Conservation (phyloP, 2,797 vertebrate species). For the Neolamprologus multifasciatus region DNA sequence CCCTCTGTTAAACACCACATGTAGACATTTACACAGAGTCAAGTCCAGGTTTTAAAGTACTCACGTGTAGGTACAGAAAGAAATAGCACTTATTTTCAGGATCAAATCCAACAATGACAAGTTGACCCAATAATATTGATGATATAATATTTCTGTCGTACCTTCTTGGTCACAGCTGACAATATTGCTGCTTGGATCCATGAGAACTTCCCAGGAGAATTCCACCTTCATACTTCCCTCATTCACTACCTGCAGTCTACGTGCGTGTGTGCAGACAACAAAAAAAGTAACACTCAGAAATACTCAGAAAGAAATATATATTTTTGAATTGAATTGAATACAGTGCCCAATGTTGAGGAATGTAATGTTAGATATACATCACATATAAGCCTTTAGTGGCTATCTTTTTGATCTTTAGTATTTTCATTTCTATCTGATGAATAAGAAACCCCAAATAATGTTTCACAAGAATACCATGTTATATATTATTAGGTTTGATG, state of each 20-base stretch:
- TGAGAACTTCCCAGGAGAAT: conserved; percentile 74
- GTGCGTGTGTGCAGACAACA: neutral
- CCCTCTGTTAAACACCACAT: conserved; percentile 3
- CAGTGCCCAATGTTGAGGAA: neutral
- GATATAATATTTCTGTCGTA: conserved; percentile 4
- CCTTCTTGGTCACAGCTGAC: conserved; percentile 41
- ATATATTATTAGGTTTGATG: neutral
- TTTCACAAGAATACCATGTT: neutral
- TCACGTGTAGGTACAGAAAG: neutral
- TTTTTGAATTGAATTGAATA: neutral
- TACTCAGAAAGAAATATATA: neutral
- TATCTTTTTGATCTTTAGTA: neutral
- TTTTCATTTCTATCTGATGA: neutral
- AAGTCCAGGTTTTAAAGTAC: neutral
- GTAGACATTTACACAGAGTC: neutral
- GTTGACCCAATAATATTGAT: neutral
- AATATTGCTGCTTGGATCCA: conserved; percentile 39
- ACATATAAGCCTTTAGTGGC: neutral
- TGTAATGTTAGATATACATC: neutral
- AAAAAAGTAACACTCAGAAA: neutral
- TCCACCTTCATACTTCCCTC: conserved; percentile 76
- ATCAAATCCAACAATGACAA: neutral
- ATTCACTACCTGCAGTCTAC: conserved; percentile 80
- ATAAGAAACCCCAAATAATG: neutral
- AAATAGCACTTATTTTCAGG: neutral